phyloP scores from a whole-genome alignment of 2,113 vertebrate species.

The Eira barbara region DNA sequence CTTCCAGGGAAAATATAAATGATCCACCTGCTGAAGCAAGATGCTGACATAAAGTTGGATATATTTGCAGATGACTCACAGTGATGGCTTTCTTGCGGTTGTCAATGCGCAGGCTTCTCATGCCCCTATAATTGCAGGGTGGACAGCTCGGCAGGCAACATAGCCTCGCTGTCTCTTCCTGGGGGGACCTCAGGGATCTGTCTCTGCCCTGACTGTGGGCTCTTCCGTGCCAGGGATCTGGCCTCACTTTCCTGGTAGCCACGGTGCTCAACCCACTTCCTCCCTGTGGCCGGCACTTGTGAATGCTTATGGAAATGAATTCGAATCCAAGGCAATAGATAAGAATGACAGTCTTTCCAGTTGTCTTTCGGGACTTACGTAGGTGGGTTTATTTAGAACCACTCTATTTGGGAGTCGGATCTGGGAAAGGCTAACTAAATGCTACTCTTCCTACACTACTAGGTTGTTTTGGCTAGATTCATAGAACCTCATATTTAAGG shows the following conservation, averaged over 20 bases:
- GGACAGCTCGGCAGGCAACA: background rate
- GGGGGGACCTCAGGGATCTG: background rate
- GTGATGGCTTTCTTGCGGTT: conserved; percentile 46
- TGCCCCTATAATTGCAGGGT: conserved; percentile 18
- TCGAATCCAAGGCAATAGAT: background rate
- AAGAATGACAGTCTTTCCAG: background rate
- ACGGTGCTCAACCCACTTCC: background rate
- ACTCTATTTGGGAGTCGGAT: background rate
- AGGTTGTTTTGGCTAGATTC: background rate
- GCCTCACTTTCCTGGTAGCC: background rate
- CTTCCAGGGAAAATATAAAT: conserved; percentile 52
- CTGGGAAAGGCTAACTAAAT: background rate
- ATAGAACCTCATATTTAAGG: background rate
- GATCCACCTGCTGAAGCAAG: conserved; percentile 45
- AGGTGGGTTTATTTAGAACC: background rate
- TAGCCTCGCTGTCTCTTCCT: background rate
- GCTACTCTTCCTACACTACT: background rate
- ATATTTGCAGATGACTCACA: conserved; percentile 34
- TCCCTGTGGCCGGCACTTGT: background rate
- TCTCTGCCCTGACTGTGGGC: background rate
- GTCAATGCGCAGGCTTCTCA: conserved; percentile 15
- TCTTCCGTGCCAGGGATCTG: background rate
- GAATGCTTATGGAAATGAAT: background rate
- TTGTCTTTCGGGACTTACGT: background rate
- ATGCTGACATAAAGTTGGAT: conserved; percentile 39